Evolutionary conservation across 2,113 vertebrate genomes (phyloP).

Genomic region (Rallus limicola): DNA sequence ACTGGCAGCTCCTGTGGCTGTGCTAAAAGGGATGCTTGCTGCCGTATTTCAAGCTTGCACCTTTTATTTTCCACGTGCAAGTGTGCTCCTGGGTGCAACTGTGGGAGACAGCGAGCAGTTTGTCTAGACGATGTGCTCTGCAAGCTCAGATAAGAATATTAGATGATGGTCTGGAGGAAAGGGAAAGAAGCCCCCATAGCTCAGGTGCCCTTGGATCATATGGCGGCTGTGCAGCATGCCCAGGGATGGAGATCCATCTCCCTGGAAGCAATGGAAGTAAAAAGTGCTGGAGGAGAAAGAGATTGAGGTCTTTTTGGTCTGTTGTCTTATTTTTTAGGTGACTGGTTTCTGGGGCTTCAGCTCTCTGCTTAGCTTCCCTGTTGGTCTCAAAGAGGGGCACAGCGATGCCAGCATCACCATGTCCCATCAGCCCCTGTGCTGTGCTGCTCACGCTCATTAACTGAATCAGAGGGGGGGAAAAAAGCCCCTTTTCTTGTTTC

Average conservation of each 20-base stretch:
- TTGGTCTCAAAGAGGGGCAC: not conserved
- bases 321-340: not conserved
- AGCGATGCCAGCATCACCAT: not conserved
- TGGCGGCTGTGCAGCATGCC: not conserved
- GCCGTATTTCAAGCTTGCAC: not conserved
- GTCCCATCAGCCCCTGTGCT: not conserved
- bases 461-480: fast-evolving
- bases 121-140: not conserved
- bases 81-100: not conserved
- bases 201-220: not conserved
- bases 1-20: not conserved
- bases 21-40: not conserved
- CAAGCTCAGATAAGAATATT: not conserved
- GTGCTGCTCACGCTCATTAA: not conserved
- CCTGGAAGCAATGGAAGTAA: not conserved
- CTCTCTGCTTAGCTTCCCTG: not conserved
- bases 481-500: not conserved
- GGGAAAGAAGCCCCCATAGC: not conserved
- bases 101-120: not conserved
- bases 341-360: not conserved
- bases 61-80: not conserved
- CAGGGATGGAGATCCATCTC: not conserved
- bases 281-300: not conserved
- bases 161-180: too few relatives aligned
- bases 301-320: not conserved